A percentile compares a stretch with the other conserved stretches of the same genome.
Conservation (phyloP, 2,888 invertebrate species). For the Reticulitermes lucifugus region DNA sequence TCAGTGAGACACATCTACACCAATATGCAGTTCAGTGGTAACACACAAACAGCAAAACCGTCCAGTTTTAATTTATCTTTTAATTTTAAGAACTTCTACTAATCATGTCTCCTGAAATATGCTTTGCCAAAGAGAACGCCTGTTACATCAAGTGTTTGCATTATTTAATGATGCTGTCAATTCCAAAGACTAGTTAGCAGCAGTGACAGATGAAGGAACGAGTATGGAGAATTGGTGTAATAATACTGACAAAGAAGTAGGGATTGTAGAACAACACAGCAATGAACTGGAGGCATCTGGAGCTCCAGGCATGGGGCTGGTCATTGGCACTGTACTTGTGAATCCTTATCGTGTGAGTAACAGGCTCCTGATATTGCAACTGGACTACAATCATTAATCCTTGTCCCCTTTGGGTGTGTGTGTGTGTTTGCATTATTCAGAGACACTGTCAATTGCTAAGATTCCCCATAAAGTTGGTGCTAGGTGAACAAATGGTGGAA, state of each 20-base stretch:
- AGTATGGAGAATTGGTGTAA: too few species aligned
- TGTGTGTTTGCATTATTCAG: too few species aligned
- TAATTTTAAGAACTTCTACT: not conserved
- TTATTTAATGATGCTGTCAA: too few species aligned
- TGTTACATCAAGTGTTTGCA: not conserved
- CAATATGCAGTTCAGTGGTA: too few species aligned
- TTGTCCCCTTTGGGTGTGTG: too few species aligned
- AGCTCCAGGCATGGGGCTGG: slow-evolving; percentile 66
- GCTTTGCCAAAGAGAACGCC: not conserved
- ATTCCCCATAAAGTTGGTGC: too few species aligned
- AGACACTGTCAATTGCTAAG: too few species aligned
- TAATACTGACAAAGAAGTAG: not conserved
- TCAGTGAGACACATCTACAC: too few species aligned
- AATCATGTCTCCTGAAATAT: not conserved
- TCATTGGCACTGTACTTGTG: slow-evolving; percentile 75
- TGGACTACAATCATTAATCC: too few species aligned
- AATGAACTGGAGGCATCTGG: slow-evolving; percentile 14
- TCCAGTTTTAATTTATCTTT: not conserved
- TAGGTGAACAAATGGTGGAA: too few species aligned
- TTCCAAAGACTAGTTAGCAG: too few species aligned
- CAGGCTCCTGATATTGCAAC: not conserved
- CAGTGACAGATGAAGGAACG: too few species aligned
- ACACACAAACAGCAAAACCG: not conserved
- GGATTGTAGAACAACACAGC: not conserved
- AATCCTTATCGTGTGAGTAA: slow-evolving; percentile 75